Percentiles rank a stretch among this genome's conserved stretches.
phyloP scores from a whole-genome alignment of 2,797 vertebrate genomes.

The Sternotherus odoratus region DNA sequence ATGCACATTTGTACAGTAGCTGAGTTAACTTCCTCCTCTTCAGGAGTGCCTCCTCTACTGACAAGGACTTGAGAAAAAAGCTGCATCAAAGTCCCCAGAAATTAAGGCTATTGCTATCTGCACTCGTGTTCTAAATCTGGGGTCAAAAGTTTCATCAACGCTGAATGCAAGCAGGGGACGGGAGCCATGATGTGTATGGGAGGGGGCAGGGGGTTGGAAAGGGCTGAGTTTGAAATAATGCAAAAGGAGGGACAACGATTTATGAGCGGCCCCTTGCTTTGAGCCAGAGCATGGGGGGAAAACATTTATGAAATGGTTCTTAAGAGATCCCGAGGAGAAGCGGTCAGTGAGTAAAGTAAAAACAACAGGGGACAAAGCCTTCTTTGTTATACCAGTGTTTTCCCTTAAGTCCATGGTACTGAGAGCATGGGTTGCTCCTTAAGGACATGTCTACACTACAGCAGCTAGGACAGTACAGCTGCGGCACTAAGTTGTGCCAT shows the following conservation, averaged over 20 bases:
- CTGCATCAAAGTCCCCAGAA: fast-evolving
- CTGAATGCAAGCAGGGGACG: not conserved
- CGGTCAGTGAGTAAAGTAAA: not conserved
- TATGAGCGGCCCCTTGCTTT: not conserved
- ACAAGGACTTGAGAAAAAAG: not conserved
- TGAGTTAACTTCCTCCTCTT: slow-evolving; percentile 42
- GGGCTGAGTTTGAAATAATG: not conserved
- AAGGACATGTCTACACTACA: not conserved
- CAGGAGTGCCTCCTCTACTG: slow-evolving; percentile 20
- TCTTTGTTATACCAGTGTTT: not conserved
- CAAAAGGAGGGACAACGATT: fast-evolving
- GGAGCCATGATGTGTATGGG: not conserved
- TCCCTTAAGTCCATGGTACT: not conserved
- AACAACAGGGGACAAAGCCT: not conserved
- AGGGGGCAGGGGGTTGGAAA: not conserved
- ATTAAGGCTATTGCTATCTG: not conserved
- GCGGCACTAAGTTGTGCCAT: too few relatives aligned
- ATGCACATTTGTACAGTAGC: slow-evolving; percentile 64
- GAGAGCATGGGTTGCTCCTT: not conserved
- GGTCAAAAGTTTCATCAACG: slow-evolving; percentile 30
- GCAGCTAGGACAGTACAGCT: too few relatives aligned
- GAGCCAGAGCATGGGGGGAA: too few relatives aligned
- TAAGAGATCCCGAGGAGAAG: fast-evolving
- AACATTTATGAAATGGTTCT: not conserved
- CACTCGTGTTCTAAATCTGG: not conserved